phyloP scores from a whole-genome alignment of 2,888 invertebrate species.

The Corythucha ciliata region DNA sequence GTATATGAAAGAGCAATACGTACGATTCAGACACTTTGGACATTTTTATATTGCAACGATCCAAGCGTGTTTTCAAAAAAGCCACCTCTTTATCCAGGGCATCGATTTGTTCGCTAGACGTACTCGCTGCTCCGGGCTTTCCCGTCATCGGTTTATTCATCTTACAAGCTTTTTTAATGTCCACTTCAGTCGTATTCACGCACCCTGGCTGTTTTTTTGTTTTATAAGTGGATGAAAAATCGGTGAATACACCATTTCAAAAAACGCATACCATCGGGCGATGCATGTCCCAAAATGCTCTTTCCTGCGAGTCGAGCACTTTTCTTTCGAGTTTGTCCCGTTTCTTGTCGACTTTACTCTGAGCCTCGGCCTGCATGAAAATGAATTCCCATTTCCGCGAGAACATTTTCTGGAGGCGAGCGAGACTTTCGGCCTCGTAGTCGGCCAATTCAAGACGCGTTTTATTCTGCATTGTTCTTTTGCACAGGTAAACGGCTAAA shows the following conservation, averaged over 20 bases:
- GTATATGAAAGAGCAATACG: conserved; percentile 44
- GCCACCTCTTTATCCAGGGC: conserved; percentile 56
- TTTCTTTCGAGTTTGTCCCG: conserved; percentile 95
- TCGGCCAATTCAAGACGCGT: conserved; percentile 94
- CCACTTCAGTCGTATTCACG: conserved; percentile 97
- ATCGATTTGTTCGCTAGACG: conserved; percentile 39
- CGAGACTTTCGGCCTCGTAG: conserved; percentile 97
- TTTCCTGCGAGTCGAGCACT: conserved; percentile 95
- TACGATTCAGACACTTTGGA: conserved; percentile 92
- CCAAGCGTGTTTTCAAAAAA: conserved; percentile 65
- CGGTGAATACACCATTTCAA: background rate
- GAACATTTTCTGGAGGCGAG: conserved; percentile 96
- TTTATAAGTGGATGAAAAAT: background rate
- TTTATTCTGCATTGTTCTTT: conserved; percentile 99
- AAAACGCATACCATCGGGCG: conserved; percentile 73
- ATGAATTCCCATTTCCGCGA: conserved; percentile 99
- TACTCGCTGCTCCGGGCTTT: conserved; percentile 39
- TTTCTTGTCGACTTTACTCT: conserved; percentile 95
- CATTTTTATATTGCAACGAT: conserved; percentile 78
- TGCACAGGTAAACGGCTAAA: conserved; percentile 94
- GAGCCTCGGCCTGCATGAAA: conserved; percentile 94
- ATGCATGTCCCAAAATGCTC: conserved; percentile 99
- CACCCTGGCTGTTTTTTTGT: conserved; percentile 78
- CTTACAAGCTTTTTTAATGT: conserved; percentile 89
- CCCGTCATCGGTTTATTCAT: conserved; percentile 45